Evolutionary conservation across 2,113 vertebrate species (phyloP).

Genomic region (Emydocephalus ijimae): DNA sequence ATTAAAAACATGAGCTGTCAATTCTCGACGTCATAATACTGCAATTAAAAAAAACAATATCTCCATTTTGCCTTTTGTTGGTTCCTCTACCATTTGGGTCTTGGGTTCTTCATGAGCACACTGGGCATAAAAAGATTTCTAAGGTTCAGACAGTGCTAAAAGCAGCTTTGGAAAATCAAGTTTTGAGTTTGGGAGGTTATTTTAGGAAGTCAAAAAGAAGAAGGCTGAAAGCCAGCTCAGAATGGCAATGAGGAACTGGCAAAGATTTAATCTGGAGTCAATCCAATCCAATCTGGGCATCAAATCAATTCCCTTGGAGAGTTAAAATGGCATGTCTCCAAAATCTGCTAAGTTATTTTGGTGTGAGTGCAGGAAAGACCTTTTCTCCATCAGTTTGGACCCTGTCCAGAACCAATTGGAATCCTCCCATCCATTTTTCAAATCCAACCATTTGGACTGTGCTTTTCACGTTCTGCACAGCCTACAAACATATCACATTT

Average conservation of each 20-base stretch:
- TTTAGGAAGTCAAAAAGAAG: background rate
- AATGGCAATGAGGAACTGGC: background rate
- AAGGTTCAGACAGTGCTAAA: background rate
- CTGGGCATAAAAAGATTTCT: background rate
- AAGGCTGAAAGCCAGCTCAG: background rate
- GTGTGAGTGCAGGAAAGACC: too few relatives aligned
- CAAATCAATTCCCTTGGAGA: background rate
- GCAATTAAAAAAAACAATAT: background rate
- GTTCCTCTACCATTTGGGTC: background rate
- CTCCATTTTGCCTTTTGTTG: background rate
- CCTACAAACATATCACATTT: background rate
- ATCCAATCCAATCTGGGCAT: background rate
- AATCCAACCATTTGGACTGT: background rate
- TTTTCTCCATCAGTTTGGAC: background rate
- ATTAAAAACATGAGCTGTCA: background rate
- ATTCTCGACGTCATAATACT: background rate
- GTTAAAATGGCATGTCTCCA: background rate
- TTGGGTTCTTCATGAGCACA: background rate
- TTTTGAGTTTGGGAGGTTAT: background rate
- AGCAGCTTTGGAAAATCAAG: background rate
- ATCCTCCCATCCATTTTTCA: background rate
- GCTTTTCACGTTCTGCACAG: background rate
- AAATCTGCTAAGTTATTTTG: background rate
- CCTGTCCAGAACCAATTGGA: background rate
- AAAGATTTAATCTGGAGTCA: background rate